These are phyloP conservation scores for Tinea semifulvella DNA, from an alignment of 2,888 invertebrate species.

Conservation along the genomic window DNA sequence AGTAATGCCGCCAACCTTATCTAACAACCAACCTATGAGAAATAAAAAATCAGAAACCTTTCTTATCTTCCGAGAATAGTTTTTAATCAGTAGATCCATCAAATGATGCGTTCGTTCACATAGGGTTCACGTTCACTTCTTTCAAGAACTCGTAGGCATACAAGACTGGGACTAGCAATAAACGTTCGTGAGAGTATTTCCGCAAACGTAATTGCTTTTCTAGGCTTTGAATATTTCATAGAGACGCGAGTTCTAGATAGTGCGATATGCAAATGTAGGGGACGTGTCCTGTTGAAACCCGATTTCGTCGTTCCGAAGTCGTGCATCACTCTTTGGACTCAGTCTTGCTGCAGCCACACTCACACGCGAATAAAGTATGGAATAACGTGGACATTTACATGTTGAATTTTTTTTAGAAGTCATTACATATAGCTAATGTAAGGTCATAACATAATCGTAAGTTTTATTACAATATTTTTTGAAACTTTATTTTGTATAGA, in stretches of 20 bases:
- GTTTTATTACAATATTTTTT: neutral
- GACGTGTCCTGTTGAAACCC: slow-evolving; percentile 33
- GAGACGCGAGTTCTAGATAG: slow-evolving; percentile 23
- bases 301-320: slow-evolving; percentile 29
- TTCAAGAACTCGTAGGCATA: slow-evolving; percentile 37
- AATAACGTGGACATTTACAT: slow-evolving; percentile 5
- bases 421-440: neutral
- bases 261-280: slow-evolving; percentile 36
- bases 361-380: slow-evolving; percentile 7
- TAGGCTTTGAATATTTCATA: slow-evolving; percentile 46
- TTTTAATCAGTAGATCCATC: too few species aligned
- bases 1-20: too few species aligned
- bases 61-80: too few species aligned
- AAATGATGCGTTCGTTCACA: too few species aligned
- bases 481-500: too few species aligned
- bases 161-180: slow-evolving; percentile 31
- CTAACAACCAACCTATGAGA: too few species aligned
- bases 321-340: slow-evolving; percentile 30
- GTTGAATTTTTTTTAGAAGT: neutral
- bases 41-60: too few species aligned
- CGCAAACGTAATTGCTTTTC: slow-evolving; percentile 52
- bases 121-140: too few species aligned
- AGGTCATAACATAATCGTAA: neutral
- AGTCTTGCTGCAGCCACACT: slow-evolving; percentile 11
- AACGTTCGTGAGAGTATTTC: slow-evolving; percentile 50